These are phyloP conservation scores for Acridotheres tristis DNA, from an alignment of 2,797 vertebrate genomes.

Conservation along the genomic window DNA sequence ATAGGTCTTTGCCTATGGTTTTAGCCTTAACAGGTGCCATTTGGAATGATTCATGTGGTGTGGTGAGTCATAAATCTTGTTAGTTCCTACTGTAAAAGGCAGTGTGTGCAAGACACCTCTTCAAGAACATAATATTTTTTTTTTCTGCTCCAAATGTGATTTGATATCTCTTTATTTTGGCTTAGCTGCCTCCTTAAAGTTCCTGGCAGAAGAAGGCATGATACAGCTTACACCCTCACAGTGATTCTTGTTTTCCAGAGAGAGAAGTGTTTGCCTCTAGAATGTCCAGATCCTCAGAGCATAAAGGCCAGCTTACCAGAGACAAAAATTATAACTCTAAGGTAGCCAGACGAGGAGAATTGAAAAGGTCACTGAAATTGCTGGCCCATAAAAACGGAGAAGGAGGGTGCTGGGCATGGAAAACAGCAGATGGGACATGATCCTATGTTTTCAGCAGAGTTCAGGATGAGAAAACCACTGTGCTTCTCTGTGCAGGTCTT, in stretches of 20 bases:
- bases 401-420: not conserved
- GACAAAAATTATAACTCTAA: not conserved
- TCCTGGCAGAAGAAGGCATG: not conserved
- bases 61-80: not conserved
- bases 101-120: not conserved
- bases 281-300: not conserved
- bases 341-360: not conserved
- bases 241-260: not conserved
- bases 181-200: not conserved
- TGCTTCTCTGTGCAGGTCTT: not conserved
- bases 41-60: not conserved
- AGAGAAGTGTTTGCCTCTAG: not conserved
- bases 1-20: not conserved
- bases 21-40: not conserved
- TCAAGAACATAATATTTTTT: not conserved
- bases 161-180: not conserved
- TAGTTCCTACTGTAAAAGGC: not conserved
- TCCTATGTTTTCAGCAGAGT: not conserved
- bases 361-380: slow-evolving; percentile 21
- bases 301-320: not conserved
- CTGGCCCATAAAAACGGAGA: not conserved
- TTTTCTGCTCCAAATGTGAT: not conserved
- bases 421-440: not conserved
- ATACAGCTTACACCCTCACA: not conserved
- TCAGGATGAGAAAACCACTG: not conserved